Evolutionary conservation across 2,113 vertebrate species (phyloP).

Genomic region (Thymallus thymallus): DNA sequence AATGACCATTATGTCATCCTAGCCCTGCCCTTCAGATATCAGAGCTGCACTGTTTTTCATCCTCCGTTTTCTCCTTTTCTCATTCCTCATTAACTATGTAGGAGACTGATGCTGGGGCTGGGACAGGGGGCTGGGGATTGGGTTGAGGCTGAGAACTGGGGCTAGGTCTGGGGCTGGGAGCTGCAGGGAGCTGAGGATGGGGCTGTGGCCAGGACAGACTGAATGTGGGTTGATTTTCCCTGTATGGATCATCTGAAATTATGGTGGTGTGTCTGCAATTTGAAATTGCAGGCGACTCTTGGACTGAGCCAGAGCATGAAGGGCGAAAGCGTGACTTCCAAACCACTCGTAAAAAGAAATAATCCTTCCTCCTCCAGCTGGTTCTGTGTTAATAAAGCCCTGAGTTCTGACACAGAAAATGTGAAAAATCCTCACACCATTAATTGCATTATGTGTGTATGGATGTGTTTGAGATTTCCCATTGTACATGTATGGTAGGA

Average conservation of each 20-base stretch:
- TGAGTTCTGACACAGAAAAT: constrained; percentile 12
- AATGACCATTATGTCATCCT: constrained; percentile 74
- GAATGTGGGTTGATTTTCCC: constrained; percentile 58
- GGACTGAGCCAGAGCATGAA: not conserved
- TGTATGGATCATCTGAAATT: constrained; percentile 9
- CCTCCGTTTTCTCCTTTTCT: constrained; percentile 39
- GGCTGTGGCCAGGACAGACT: constrained; percentile 6
- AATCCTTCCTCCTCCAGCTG: not conserved
- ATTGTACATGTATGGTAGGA: constrained; percentile 1
- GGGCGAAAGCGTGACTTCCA: not conserved
- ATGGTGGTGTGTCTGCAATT: constrained; percentile 34
- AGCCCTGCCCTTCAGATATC: constrained; percentile 70
- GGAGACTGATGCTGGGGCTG: constrained; percentile 52
- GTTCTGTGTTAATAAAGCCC: constrained; percentile 1
- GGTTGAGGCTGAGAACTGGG: too few species aligned
- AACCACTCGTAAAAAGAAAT: not conserved
- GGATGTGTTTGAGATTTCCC: constrained; percentile 13
- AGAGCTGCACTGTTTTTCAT: constrained; percentile 57
- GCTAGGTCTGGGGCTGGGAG: too few species aligned
- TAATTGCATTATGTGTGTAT: constrained; percentile 9
- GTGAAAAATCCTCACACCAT: not conserved
- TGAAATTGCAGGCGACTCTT: constrained; percentile 15
- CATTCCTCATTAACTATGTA: constrained; percentile 75
- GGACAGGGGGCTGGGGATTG: constrained; percentile 4
- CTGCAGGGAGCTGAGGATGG: not conserved